A percentile compares a stretch with the other conserved stretches of the same genome.
phyloP scores from a whole-genome alignment of 2,113 vertebrate genomes.

The Lamprologus ornatipinnis region DNA sequence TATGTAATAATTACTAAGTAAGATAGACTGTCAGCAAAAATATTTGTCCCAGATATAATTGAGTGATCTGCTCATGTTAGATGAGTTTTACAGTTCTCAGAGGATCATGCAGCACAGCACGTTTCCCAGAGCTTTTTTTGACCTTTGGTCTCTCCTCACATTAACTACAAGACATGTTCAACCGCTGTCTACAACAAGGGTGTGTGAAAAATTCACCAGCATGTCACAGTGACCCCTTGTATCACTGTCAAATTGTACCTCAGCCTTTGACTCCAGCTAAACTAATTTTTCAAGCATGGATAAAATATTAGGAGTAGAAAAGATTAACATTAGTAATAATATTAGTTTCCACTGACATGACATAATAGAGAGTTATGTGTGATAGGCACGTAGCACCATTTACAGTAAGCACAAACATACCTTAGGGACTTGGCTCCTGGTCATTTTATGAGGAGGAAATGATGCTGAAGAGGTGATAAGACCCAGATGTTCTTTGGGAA shows the following conservation, averaged over 20 bases:
- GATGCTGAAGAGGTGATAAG: constrained; percentile 50
- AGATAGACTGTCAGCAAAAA: constrained; percentile 15
- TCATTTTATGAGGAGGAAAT: constrained; percentile 36
- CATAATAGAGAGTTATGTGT: not conserved
- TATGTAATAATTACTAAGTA: constrained; percentile 31
- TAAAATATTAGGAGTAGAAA: not conserved
- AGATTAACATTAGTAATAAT: not conserved
- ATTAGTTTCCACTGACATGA: not conserved
- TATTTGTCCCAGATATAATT: constrained; percentile 1
- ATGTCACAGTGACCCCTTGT: not conserved
- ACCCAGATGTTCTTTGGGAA: constrained; percentile 36
- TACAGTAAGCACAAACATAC: not conserved
- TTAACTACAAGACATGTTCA: not conserved
- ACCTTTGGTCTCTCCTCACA: constrained; percentile 18
- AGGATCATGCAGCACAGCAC: not conserved
- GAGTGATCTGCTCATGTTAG: not conserved
- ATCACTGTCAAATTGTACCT: not conserved
- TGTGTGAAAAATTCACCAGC: not conserved
- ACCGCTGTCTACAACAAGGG: not conserved
- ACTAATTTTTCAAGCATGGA: not conserved
- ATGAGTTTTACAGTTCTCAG: not conserved
- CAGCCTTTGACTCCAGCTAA: not conserved
- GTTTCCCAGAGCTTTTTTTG: not conserved
- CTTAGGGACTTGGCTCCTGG: constrained; percentile 18
- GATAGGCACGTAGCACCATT: constrained; percentile 41